Conservation (phyloP, 2,113 vertebrate genomes). For the Anthoscopus minutus region DNA sequence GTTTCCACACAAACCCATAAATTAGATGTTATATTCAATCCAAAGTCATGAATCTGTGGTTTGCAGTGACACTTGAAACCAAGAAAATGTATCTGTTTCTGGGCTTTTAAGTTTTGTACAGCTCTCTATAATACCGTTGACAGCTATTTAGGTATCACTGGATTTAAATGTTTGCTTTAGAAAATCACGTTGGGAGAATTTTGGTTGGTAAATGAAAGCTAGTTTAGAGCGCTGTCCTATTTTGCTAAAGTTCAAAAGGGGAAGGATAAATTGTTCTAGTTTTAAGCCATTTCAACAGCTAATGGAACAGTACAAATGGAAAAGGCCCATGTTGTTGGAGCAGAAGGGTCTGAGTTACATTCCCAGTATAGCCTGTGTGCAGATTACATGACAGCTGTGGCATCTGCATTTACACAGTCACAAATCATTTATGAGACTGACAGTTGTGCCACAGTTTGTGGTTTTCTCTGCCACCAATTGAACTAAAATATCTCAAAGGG, state of each 20-base stretch:
- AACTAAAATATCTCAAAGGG: constrained; percentile 57
- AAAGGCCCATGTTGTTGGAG: not conserved
- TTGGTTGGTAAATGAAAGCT: constrained; percentile 39
- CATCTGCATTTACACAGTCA: constrained; percentile 36
- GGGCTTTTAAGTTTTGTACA: constrained; percentile 30
- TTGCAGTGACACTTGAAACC: constrained; percentile 43
- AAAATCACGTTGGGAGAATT: constrained; percentile 50
- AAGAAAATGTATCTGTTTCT: constrained; percentile 43
- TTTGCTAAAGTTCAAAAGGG: constrained; percentile 44
- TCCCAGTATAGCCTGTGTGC: not conserved
- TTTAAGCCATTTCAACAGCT: constrained; percentile 32
- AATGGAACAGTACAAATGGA: constrained; percentile 27
- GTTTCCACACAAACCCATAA: constrained; percentile 45
- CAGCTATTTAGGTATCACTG: constrained; percentile 42
- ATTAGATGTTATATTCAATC: constrained; percentile 27
- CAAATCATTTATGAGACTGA: constrained; percentile 50
- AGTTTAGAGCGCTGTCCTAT: not conserved
- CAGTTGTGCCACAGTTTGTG: constrained; percentile 57
- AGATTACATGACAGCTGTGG: constrained; percentile 46
- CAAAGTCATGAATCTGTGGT: constrained; percentile 29
- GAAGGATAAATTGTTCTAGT: constrained; percentile 50
- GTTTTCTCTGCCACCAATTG: constrained; percentile 57
- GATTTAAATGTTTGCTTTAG: constrained; percentile 56
- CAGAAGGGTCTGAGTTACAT: constrained; percentile 26
- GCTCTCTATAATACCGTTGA: not conserved